Conservation (phyloP, 23 tunicate genomes). For the Phallusia fumigata region DNA sequence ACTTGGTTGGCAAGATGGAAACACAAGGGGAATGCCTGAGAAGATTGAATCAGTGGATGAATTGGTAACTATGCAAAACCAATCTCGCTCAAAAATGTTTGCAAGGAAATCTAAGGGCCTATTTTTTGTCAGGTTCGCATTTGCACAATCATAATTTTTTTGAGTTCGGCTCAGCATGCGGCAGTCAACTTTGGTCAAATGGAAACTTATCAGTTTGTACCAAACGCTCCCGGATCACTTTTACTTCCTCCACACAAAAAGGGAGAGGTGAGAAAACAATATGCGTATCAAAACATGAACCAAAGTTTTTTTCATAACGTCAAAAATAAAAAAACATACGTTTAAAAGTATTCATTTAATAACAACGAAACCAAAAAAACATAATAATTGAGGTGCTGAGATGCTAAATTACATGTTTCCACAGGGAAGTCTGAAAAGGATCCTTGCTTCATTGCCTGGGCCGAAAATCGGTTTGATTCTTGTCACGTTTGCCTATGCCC, state of each 20-base stretch:
- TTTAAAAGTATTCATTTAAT: no score
- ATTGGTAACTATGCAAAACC: background rate
- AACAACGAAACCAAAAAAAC: no score
- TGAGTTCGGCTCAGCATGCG: constrained; percentile 54
- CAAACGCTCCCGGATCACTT: constrained; percentile 52
- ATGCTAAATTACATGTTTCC: background rate
- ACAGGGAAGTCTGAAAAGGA: constrained; percentile 36
- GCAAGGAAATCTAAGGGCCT: no score
- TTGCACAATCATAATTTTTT: constrained; percentile 51
- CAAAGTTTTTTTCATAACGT: no score
- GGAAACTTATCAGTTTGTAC: constrained; percentile 63
- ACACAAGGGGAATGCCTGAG: constrained; percentile 28
- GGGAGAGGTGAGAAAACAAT: constrained; percentile 54
- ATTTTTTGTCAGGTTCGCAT: constrained; percentile 17
- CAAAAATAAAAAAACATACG: no score
- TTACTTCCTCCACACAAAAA: constrained; percentile 55
- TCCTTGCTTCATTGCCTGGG: constrained; percentile 46
- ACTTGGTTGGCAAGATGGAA: constrained; percentile 23
- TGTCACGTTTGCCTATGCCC: constrained; percentile 38
- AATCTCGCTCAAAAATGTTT: no score
- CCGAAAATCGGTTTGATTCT: constrained; percentile 18
- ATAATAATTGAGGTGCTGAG: no score
- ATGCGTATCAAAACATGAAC: no score
- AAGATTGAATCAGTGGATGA: constrained; percentile 1
- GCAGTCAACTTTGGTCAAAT: constrained; percentile 53